A percentile compares a stretch with the other conserved stretches of the same genome.
Evolutionary conservation across 2,888 invertebrate species (phyloP).

Genomic region (Dasysyrphus tricinctus): DNA sequence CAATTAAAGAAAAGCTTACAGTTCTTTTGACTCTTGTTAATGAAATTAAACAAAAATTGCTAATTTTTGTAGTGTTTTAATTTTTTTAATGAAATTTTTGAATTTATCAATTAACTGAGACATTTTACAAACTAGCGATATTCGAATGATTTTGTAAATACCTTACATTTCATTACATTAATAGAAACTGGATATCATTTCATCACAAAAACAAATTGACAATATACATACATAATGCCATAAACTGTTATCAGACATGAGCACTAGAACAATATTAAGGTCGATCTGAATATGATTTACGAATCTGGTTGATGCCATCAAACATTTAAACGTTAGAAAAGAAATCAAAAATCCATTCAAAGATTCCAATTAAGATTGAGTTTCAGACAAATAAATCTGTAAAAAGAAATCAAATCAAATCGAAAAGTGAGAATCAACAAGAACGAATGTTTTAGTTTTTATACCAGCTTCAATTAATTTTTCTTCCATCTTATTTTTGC

Average conservation of each 20-base stretch:
- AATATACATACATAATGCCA: too few relatives aligned
- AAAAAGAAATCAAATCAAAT: not conserved
- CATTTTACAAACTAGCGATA: not conserved
- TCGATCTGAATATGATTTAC: too few relatives aligned
- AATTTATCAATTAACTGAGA: not conserved
- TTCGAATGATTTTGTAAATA: not conserved
- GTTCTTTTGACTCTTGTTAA: not conserved
- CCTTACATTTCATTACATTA: not conserved
- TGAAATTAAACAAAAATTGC: not conserved
- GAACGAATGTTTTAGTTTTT: not conserved
- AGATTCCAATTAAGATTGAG: too few relatives aligned
- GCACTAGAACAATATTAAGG: too few relatives aligned
- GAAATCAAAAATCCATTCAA: not conserved
- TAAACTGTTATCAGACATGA: too few relatives aligned
- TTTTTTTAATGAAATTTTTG: not conserved
- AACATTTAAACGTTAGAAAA: not conserved
- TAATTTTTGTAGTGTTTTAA: not conserved
- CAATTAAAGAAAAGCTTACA: constrained; percentile 6
- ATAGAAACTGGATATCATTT: not conserved
- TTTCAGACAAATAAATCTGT: not conserved
- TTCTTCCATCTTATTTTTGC: too few relatives aligned
- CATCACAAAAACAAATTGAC: not conserved
- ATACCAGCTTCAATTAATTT: too few relatives aligned
- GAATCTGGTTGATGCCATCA: not conserved
- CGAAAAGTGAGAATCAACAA: not conserved